Evolutionary conservation across 2,113 vertebrate genomes (phyloP).

Genomic region (Hippocampus zosterae): DNA sequence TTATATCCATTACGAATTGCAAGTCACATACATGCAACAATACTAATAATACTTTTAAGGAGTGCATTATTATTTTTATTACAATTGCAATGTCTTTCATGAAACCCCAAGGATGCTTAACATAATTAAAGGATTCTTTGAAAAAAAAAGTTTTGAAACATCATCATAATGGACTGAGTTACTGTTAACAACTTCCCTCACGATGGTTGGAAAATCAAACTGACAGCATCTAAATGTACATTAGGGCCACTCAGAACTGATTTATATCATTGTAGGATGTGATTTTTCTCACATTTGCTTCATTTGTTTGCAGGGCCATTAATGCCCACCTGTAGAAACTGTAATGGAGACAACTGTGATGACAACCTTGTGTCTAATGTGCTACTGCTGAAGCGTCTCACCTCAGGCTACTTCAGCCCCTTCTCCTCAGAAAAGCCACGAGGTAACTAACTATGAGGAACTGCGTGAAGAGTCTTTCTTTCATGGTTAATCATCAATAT

Average conservation of each 20-base stretch:
- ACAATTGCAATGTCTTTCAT: no score
- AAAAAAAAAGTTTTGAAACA: no score
- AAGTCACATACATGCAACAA: no score
- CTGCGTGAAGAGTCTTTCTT: background rate
- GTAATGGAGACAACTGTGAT: conserved; percentile 26
- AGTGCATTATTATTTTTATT: no score
- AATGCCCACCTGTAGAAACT: conserved; percentile 56
- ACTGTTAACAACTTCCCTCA: no score
- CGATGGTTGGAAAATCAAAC: no score
- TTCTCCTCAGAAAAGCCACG: conserved; percentile 48
- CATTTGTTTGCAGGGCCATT: conserved; percentile 25
- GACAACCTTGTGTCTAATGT: conserved; percentile 56
- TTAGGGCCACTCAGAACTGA: background rate
- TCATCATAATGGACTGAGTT: no score
- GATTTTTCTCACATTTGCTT: background rate
- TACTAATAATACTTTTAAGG: no score
- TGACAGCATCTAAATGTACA: background rate
- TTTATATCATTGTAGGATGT: background rate
- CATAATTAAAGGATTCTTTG: no score
- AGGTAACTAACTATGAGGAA: conserved; percentile 29
- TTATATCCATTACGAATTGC: no score
- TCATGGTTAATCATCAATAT: background rate
- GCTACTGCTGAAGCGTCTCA: conserved; percentile 44
- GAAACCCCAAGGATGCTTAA: no score
- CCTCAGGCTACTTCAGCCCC: conserved; percentile 60